Conservation (phyloP, 2,113 vertebrate genomes). For the Bolborhynchus lineola region DNA sequence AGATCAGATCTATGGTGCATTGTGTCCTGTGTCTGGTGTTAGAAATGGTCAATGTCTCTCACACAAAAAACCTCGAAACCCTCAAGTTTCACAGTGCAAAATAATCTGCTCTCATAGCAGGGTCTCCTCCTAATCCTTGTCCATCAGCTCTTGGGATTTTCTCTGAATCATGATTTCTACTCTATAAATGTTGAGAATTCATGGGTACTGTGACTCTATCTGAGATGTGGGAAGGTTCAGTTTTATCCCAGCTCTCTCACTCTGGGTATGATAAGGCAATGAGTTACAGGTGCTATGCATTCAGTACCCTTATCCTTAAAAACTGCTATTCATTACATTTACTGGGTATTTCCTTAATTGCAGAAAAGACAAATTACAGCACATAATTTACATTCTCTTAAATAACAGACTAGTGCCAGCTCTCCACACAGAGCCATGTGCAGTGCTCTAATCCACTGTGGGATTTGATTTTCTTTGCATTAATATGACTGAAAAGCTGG, state of each 20-base stretch:
- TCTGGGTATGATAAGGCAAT: neutral
- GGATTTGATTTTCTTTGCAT: neutral
- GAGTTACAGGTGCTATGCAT: neutral
- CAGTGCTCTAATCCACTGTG: neutral
- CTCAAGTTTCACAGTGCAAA: neutral
- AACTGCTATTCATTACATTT: neutral
- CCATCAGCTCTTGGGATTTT: neutral
- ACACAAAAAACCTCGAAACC: fast-evolving
- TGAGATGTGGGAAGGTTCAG: fast-evolving
- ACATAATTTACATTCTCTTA: neutral
- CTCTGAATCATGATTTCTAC: neutral
- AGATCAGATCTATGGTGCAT: fast-evolving
- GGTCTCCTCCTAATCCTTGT: neutral
- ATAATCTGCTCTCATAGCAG: neutral
- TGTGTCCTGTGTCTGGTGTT: fast-evolving
- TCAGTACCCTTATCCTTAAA: neutral
- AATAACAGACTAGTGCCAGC: neutral
- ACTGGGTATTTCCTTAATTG: neutral
- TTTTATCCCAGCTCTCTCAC: neutral
- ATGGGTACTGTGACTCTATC: neutral
- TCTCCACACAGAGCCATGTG: fast-evolving
- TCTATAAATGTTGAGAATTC: neutral
- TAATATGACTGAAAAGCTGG: neutral
- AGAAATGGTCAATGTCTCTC: neutral
- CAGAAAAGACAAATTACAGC: neutral